These are phyloP conservation scores for Sphinx pinastri DNA, from an alignment of 2,888 invertebrate genomes.

Conservation along the genomic window DNA sequence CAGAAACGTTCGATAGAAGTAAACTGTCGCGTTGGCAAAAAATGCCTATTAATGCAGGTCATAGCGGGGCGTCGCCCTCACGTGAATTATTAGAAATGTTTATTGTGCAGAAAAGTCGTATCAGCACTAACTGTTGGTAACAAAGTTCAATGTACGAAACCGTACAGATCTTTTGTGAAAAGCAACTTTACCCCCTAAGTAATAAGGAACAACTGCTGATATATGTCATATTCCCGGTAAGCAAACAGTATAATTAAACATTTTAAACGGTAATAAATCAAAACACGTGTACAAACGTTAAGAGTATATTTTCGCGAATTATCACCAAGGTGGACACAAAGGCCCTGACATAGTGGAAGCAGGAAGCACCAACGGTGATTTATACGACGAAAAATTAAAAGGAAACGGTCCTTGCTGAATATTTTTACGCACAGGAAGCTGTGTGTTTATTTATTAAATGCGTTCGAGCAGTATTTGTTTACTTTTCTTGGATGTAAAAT, in stretches of 20 bases:
- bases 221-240: too few relatives aligned
- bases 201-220: too few relatives aligned
- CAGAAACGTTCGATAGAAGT: too few relatives aligned
- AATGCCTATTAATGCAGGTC: too few relatives aligned
- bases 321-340: background rate
- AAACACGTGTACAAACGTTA: background rate
- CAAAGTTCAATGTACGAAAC: too few relatives aligned
- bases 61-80: too few relatives aligned
- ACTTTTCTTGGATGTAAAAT: background rate
- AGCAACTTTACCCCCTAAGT: too few relatives aligned
- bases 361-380: background rate
- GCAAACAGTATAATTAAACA: background rate
- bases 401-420: constrained; percentile 5
- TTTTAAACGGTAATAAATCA: background rate
- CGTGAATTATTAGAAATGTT: too few relatives aligned
- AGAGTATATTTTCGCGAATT: background rate
- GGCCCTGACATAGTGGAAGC: constrained; percentile 14
- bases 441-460: background rate
- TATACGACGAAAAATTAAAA: background rate
- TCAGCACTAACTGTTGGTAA: too few relatives aligned
- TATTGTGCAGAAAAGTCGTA: too few relatives aligned
- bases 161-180: too few relatives aligned
- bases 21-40: too few relatives aligned
- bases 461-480: background rate
- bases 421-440: constrained; percentile 2